Base-by-base conservation (phyloP, 2,113 vertebrate species). In the Quiscalus mexicanus region DNA sequence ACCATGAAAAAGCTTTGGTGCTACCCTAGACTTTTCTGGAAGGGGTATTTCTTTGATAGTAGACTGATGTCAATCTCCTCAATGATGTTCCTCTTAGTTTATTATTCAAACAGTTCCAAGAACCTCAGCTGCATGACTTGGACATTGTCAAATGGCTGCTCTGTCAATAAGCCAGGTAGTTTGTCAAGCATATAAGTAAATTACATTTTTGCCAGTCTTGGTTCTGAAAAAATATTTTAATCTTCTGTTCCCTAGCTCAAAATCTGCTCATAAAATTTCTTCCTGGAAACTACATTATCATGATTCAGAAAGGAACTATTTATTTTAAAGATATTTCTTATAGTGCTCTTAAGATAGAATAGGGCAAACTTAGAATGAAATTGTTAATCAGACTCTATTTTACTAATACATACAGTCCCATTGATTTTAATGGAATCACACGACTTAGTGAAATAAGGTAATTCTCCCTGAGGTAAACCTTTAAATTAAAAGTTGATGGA, bases 401-500 rank as follows among this genome's bases (percentile, higher is more conserved):
- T 77, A 50, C 33, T 77, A 49, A 77, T 27, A 85, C 20, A 41
- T 62, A 64, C 37, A 42, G 12, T 79, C 16, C 20, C 23, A 93
- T 52, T 87, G 81, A 83, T 95, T 93, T 67, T 37, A 90, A 55
- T 25, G 74, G 39, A 89, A 84, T 71, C 63, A 86, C 45, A 74
- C 1, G 2, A 65, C 56, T 50, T 85, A 63, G 21, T 70, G 56
- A 96, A 95, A 90, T 14, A n/a, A 91, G 17, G 8, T 91, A 50
- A 27, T 77, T 94, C 76, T 93, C 62, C 47, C 55, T 37, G 15
- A 85, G 58, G 19, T 83, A 91, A 93, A 62, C 11, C 4, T 90
- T 91, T 85, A 84, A 88, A 77, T 91, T 77, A 67, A 87, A 95
- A 84, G 12, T 27, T 75, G 63, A 74, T 95, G 30, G 71, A 91